Percentiles rank a stretch among this genome's conserved stretches.
These are phyloP conservation scores for Scolopax mira DNA, from an alignment of 2,113 vertebrate species.

Conservation along the genomic window DNA sequence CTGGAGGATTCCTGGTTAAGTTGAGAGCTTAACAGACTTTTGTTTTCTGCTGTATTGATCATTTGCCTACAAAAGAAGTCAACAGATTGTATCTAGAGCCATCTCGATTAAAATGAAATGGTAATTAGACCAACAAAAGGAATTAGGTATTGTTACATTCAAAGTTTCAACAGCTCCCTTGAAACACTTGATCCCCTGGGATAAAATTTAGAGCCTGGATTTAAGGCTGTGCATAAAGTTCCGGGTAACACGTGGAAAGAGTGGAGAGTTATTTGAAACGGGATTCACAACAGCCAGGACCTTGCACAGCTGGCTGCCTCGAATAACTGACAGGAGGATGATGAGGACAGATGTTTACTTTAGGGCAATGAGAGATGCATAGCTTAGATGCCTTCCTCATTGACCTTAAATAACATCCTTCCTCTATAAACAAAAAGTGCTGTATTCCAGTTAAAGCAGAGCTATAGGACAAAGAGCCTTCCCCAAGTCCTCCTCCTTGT, in stretches of 20 bases:
- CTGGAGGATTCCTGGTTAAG: not conserved
- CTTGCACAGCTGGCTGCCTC: not conserved
- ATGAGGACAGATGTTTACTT: not conserved
- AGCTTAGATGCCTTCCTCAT: not conserved
- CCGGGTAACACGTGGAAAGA: not conserved
- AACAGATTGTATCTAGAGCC: not conserved
- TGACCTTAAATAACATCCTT: not conserved
- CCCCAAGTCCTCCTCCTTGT: not conserved
- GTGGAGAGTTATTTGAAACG: not conserved
- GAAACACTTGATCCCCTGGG: not conserved
- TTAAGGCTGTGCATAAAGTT: not conserved
- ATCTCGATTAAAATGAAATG: not conserved
- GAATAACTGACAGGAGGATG: not conserved
- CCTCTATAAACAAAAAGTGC: not conserved
- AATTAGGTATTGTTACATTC: not conserved
- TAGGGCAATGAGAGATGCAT: not conserved
- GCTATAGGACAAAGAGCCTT: not conserved
- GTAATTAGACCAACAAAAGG: not conserved
- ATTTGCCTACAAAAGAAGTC: not conserved
- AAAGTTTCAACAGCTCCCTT: not conserved
- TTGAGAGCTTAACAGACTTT: not conserved
- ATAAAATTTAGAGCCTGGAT: not conserved
- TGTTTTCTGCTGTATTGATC: not conserved
- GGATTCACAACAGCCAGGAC: not conserved
- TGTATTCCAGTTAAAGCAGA: not conserved